Evolutionary conservation across 2,888 invertebrate genomes (phyloP).

Genomic region (Drosophila niveifrons): DNA sequence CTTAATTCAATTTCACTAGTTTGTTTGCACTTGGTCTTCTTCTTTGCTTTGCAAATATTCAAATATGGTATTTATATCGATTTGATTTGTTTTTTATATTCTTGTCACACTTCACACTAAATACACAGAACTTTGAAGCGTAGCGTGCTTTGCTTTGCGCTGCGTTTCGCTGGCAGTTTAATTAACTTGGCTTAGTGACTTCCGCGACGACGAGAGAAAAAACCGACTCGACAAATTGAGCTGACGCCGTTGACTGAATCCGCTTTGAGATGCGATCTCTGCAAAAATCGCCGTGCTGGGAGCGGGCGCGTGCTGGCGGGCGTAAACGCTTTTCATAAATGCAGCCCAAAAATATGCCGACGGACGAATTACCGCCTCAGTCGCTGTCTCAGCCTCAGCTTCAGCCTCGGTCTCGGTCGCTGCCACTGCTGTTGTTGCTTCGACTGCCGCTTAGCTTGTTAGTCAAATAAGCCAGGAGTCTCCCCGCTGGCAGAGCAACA

Average conservation of each 20-base stretch:
- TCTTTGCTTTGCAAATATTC: constrained; percentile 18
- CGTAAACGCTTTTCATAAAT: constrained; percentile 76
- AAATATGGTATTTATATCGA: constrained; percentile 2
- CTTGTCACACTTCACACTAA: constrained; percentile 29
- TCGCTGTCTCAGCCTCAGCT: constrained; percentile 14
- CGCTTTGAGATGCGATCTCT: constrained; percentile 52
- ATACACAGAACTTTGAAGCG: constrained; percentile 25
- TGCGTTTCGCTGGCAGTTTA: constrained; percentile 30
- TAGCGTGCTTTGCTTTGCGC: not conserved
- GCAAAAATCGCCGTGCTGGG: constrained; percentile 62
- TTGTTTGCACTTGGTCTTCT: constrained; percentile 27
- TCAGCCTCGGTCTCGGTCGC: constrained; percentile 16
- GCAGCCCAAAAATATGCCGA: constrained; percentile 69
- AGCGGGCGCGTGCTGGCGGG: constrained; percentile 71
- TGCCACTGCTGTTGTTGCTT: constrained; percentile 22
- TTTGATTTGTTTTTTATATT: not conserved
- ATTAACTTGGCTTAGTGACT: constrained; percentile 40
- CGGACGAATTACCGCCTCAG: constrained; percentile 48
- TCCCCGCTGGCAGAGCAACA: constrained; percentile 51
- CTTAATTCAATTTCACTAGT: not conserved
- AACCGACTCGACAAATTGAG: constrained; percentile 80
- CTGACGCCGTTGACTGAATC: constrained; percentile 79
- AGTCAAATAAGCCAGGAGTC: constrained; percentile 52
- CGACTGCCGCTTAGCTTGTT: constrained; percentile 43
- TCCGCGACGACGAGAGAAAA: constrained; percentile 61